Evolutionary conservation across 2,113 vertebrate genomes (phyloP).

Genomic region (Falcunculus frontatus): DNA sequence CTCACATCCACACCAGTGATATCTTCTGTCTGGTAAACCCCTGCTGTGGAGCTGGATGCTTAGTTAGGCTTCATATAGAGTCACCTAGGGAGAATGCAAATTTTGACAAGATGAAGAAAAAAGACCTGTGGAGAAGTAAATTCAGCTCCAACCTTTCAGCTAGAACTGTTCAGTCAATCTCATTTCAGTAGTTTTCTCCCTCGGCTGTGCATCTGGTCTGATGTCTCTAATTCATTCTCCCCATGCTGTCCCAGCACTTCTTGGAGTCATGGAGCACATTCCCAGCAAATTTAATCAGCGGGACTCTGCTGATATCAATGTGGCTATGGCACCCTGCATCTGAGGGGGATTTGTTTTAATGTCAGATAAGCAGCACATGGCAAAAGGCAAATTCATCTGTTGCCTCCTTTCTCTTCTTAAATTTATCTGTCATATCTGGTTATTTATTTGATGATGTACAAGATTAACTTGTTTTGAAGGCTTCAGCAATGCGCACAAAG

Average conservation of each 20-base stretch:
- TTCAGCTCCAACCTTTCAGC: neutral
- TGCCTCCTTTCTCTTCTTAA: neutral
- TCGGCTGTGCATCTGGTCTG: neutral
- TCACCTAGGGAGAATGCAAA: neutral
- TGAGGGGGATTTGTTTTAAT: neutral
- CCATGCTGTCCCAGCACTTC: neutral
- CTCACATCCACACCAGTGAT: accelerated
- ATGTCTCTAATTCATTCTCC: neutral
- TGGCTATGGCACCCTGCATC: neutral
- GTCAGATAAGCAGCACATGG: neutral
- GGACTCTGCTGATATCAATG: accelerated
- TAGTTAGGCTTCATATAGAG: neutral
- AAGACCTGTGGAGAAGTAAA: neutral
- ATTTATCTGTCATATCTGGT: neutral
- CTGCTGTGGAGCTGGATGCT: neutral
- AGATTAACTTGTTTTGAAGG: neutral
- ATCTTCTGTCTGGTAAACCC: neutral
- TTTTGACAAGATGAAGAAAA: slow-evolving; percentile 2
- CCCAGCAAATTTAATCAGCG: neutral
- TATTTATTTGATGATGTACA: neutral
- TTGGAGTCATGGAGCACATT: neutral
- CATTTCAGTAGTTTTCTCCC: neutral
- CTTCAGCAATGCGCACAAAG: neutral
- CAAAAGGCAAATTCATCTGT: neutral
- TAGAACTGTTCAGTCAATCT: neutral